phyloP scores from a whole-genome alignment of 1,140 invertebrate species.

The Akabosia matsudoensis region DNA sequence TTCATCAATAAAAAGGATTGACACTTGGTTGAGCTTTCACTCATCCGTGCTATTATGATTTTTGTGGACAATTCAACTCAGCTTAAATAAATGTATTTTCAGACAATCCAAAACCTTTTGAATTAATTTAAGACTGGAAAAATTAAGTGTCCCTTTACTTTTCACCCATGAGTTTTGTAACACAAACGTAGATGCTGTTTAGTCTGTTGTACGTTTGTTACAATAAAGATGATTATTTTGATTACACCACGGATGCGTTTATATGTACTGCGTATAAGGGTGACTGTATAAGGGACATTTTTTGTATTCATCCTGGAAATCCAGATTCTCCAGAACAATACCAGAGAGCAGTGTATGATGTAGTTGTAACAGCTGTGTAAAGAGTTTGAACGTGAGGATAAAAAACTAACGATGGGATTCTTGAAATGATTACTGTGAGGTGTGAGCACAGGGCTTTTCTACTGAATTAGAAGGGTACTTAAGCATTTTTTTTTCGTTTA shows the following conservation, averaged over 20 bases:
- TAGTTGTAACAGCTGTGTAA: background rate
- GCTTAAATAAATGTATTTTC: background rate
- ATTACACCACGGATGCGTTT: background rate
- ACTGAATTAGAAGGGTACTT: background rate
- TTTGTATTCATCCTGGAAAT: background rate
- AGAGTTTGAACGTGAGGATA: background rate
- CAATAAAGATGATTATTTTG: conserved; percentile 20
- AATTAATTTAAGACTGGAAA: conserved; percentile 14
- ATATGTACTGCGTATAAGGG: no score
- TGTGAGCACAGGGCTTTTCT: no score
- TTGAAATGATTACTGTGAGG: background rate
- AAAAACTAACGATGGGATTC: background rate
- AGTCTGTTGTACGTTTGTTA: background rate
- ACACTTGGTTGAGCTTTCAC: no score
- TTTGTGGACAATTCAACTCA: no score
- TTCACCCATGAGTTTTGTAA: background rate
- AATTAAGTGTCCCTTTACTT: conserved; percentile 10
- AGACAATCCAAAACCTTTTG: conserved; percentile 1
- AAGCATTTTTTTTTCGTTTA: background rate
- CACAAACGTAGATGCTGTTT: background rate
- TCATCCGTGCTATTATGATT: no score
- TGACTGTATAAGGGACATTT: no score
- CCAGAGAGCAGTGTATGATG: background rate
- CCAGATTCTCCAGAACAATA: background rate
- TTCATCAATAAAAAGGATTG: background rate